These are phyloP conservation scores for Vanessa cardui DNA, from an alignment of 2,888 invertebrate genomes.

Conservation along the genomic window DNA sequence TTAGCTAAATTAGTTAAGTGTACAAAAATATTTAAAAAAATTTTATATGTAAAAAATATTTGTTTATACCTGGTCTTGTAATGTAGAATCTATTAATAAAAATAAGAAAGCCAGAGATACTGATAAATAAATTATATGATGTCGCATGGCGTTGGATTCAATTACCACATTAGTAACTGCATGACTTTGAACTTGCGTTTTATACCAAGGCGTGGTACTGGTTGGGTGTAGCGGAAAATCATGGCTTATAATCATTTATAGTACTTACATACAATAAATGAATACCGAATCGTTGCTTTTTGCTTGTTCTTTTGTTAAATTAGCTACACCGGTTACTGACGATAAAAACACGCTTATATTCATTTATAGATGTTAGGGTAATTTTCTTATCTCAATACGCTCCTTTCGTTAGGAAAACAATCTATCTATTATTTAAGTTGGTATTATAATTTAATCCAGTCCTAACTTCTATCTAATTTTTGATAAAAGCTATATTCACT, in stretches of 20 bases:
- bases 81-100: conserved; percentile 44
- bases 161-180: conserved; percentile 59
- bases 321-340: conserved; percentile 16
- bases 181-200: conserved; percentile 78
- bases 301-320: conserved; percentile 28
- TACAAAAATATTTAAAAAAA: background rate
- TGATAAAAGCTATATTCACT: too few relatives aligned
- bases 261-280: conserved; percentile 24
- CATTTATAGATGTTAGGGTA: background rate
- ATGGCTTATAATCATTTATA: conserved; percentile 55
- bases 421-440: too few relatives aligned
- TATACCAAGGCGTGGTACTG: conserved; percentile 76
- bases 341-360: background rate
- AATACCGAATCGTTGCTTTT: conserved; percentile 33
- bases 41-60: background rate
- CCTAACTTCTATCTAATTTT: too few relatives aligned
- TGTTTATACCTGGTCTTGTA: conserved; percentile 62
- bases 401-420: too few relatives aligned
- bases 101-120: conserved; percentile 51
- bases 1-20: conserved; percentile 1
- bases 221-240: conserved; percentile 63
- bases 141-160: conserved; percentile 61
- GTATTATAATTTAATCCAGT: too few relatives aligned
- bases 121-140: conserved; percentile 49
- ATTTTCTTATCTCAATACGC: too few relatives aligned